Percentiles rank a stretch among this genome's conserved stretches.
These are phyloP conservation scores for Spilosoma lubricipeda DNA, from an alignment of 2,888 invertebrate genomes.

Conservation along the genomic window DNA sequence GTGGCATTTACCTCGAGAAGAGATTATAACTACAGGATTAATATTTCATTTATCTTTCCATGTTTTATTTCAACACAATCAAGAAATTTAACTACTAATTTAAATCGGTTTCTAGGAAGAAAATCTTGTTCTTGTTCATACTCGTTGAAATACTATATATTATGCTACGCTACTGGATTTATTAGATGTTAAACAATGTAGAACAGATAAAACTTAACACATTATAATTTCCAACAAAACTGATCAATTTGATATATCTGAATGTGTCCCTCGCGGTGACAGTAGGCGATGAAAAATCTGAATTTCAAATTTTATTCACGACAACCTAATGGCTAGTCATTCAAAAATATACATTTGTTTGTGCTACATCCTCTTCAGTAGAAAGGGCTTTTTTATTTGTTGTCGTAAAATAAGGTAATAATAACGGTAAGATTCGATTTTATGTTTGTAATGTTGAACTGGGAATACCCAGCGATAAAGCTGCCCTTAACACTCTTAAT, in stretches of 20 bases:
- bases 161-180: not conserved
- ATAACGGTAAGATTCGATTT: slow-evolving; percentile 63
- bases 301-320: slow-evolving; percentile 33
- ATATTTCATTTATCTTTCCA: no score
- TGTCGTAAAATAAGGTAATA: slow-evolving; percentile 64
- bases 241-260: slow-evolving; percentile 31
- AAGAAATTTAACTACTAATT: not conserved
- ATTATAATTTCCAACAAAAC: slow-evolving; percentile 27
- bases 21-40: no score
- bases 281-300: slow-evolving; percentile 37
- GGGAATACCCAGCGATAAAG: slow-evolving; percentile 65
- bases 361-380: slow-evolving; percentile 42
- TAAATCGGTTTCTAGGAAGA: not conserved
- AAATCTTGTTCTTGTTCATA: not conserved
- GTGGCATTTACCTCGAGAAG: not conserved
- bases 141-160: not conserved
- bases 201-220: slow-evolving; percentile 26
- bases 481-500: slow-evolving; percentile 53
- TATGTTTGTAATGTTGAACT: slow-evolving; percentile 50
- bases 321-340: slow-evolving; percentile 20
- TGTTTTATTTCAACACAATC: not conserved
- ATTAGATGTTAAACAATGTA: slow-evolving; percentile 12
- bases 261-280: slow-evolving; percentile 27
- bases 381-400: slow-evolving; percentile 52
- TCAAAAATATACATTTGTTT: slow-evolving; percentile 32